Percentiles rank a stretch among this genome's conserved stretches.
Evolutionary conservation across 2,888 invertebrate species (phyloP).

Genomic region (Celastrina argiolus): DNA sequence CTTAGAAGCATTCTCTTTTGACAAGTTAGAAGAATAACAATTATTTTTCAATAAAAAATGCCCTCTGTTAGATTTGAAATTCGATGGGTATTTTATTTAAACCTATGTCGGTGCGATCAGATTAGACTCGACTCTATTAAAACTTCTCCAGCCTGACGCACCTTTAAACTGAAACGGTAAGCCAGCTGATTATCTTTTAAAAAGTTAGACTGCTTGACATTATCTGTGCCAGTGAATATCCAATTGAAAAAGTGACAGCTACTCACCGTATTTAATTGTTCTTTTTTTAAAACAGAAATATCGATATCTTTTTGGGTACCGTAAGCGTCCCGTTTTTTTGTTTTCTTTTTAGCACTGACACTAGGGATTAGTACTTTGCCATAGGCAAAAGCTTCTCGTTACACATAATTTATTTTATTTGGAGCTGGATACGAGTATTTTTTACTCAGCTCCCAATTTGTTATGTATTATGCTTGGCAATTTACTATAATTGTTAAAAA

Average conservation of each 20-base stretch:
- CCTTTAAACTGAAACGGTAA: conserved; percentile 75
- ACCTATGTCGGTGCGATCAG: conserved; percentile 59
- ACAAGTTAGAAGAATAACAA: too few relatives aligned
- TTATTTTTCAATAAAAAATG: background rate
- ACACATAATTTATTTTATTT: too few relatives aligned
- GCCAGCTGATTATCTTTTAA: conserved; percentile 70
- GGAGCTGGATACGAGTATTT: too few relatives aligned
- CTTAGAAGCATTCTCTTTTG: too few relatives aligned
- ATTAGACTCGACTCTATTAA: conserved; percentile 70
- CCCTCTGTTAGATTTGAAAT: conserved; percentile 21
- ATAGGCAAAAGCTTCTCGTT: too few relatives aligned
- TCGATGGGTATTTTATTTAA: conserved; percentile 50
- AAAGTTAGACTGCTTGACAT: conserved; percentile 56
- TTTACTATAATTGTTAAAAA: too few relatives aligned
- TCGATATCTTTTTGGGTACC: conserved; percentile 5
- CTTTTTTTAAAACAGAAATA: conserved; percentile 10
- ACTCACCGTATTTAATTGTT: conserved; percentile 13
- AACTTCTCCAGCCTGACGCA: conserved; percentile 67
- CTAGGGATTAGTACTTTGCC: too few relatives aligned
- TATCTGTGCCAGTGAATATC: conserved; percentile 73
- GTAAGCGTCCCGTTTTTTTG: background rate
- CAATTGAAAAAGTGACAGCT: conserved; percentile 69
- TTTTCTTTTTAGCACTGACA: too few relatives aligned
- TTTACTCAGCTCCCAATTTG: too few relatives aligned
- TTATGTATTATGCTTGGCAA: too few relatives aligned